Conservation (phyloP, 2,888 invertebrate species). For the Drosophila prolongata region DNA sequence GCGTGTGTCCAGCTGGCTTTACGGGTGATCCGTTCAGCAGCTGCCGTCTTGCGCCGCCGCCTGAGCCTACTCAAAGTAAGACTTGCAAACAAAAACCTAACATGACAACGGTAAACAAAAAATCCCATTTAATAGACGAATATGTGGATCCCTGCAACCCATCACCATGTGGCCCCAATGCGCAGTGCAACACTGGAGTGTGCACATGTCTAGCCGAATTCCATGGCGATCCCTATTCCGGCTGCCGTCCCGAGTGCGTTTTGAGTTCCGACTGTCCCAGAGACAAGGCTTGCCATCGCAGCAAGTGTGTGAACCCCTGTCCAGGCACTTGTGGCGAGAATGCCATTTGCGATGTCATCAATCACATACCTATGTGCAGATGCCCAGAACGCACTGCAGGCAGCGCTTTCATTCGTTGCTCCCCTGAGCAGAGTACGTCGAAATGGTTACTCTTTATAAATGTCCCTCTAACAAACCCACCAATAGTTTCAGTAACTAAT, state of each 20-base stretch:
- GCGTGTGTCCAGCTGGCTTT: constrained; percentile 86
- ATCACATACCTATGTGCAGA: constrained; percentile 88
- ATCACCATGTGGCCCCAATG: constrained; percentile 89
- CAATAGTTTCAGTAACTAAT: constrained; percentile 84
- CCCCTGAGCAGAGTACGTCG: constrained; percentile 58
- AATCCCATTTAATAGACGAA: constrained; percentile 57
- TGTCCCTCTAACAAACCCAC: not conserved
- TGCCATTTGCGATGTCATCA: constrained; percentile 90
- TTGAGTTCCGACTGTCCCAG: constrained; percentile 89
- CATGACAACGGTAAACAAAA: not conserved
- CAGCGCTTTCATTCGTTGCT: constrained; percentile 88
- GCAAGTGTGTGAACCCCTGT: constrained; percentile 91
- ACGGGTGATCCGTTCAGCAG: constrained; percentile 88
- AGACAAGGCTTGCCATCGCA: constrained; percentile 89
- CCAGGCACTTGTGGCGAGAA: constrained; percentile 89
- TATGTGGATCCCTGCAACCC: constrained; percentile 87
- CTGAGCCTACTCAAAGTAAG: constrained; percentile 69
- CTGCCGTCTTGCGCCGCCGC: constrained; percentile 82
- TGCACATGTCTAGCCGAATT: constrained; percentile 91
- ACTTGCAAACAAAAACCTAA: not conserved
- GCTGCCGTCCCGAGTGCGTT: constrained; percentile 90
- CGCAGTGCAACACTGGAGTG: constrained; percentile 87
- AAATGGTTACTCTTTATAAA: not conserved
- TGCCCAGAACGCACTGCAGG: constrained; percentile 87
- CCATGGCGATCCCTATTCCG: constrained; percentile 88